Base-by-base conservation (phyloP, 2,113 vertebrate species). In the Drymodes brunneopygia region DNA sequence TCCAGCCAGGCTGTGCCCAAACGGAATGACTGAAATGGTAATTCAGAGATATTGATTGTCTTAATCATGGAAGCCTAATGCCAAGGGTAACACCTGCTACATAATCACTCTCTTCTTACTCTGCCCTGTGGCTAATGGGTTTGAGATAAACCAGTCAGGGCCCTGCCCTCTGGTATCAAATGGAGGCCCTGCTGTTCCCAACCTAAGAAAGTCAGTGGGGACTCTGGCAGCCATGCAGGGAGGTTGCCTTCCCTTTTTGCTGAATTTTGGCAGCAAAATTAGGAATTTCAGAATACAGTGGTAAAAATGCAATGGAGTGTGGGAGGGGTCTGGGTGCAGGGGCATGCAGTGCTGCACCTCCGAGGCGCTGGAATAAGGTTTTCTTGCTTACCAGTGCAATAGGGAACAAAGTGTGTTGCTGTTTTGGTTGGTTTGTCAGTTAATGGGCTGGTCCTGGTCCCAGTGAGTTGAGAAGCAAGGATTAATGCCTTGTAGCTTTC, bases 361-460 rank as follows among this genome's bases (percentile, higher is more conserved):
- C 4, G 3, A 42, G 69, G 27, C 0, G 0, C 25, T 45, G 60
- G 42, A 69, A 35, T 42, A 8, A 15, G 21, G 18, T 31, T 88
- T 67, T 62, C 35, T 66, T 50, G 21, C 65, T 84, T 47, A 11
- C 27, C 50, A 7, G 4, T 27, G 77, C n/a, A 53, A 17, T 1
- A 77, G 33, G 15, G 36, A 58, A 21, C 14, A 28, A 56, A 42
- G 28, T 1, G 4, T 15, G 14, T 9, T 60, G 25, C 22, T 57
- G 31, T 17, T 66, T 16, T 10, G 42, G 8, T 61, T 72, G 58
- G 4, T 65, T 79, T 48, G 31, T 65, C 36, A 8, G 7, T 50
- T 66, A 31, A 21, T 57, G 50, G n/a, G 36, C n/a, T 48, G 42
- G 33, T 58, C 60, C 64, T 23, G 36, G 10, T 42, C 47, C 47